phyloP scores from a whole-genome alignment of 2,888 invertebrate genomes.

The Acanthopleura granulata region DNA sequence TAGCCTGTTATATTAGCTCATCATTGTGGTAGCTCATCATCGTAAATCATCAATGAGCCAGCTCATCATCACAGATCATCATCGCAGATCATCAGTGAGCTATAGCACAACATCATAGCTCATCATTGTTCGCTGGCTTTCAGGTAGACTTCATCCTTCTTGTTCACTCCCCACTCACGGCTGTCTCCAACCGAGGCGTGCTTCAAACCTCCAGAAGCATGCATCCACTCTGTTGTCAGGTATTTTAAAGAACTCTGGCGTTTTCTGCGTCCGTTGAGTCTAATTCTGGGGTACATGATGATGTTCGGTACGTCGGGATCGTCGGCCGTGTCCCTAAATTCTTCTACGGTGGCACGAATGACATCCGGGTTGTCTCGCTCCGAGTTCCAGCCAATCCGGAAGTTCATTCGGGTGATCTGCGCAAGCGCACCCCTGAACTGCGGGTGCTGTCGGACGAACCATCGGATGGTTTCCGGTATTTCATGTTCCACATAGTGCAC shows the following conservation, averaged over 20 bases:
- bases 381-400: not conserved
- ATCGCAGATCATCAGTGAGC: too few relatives aligned
- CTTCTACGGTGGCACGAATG: not conserved
- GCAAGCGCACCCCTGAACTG: not conserved
- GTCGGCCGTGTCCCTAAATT: not conserved
- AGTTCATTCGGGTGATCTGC: not conserved
- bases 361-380: not conserved
- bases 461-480: not conserved
- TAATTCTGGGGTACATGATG: not conserved
- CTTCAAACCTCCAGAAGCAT: not conserved
- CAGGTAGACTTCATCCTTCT: not conserved
- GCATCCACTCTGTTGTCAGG: not conserved
- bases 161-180: constrained; percentile 1
- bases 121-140: too few relatives aligned
- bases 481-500: not conserved
- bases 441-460: not conserved
- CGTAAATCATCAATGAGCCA: too few relatives aligned
- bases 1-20: too few relatives aligned
- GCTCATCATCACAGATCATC: too few relatives aligned
- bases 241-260: not conserved
- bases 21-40: too few relatives aligned
- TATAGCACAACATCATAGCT: too few relatives aligned
- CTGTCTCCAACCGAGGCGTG: not conserved
- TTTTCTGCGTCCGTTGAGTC: not conserved
- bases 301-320: not conserved